Evolutionary conservation across 2,888 invertebrate species (phyloP), one percentile per base, ranked within the genome.

Genomic region (Spisula subtruncata): DNA sequence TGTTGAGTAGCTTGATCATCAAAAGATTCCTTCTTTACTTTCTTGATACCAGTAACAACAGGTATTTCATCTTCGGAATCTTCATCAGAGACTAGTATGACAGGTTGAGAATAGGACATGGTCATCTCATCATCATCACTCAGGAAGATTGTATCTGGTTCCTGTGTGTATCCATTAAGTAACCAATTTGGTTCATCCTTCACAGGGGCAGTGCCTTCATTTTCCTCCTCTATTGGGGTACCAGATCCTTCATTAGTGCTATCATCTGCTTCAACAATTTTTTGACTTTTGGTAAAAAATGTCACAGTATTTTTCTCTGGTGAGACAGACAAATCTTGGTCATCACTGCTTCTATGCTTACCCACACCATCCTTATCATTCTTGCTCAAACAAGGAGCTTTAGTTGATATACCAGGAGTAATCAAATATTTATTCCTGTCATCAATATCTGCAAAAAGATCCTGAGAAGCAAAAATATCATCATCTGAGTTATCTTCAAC

Each of bases 71-170:
- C 60, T 51, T 48, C 54, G 16, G 81, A 79, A 41, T 85, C 86
- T 54, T 86, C 88, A 88, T 88, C 81, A 1, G 90, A 90, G 18
- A 89, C 89, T 48, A 88, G 54, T 41, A 89, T 90, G 1, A 85
- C 85, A 25, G 87, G 90, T 48, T 90, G 92, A 29, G 92, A 87
- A 1, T 71, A 41, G 25, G 89, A 80, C 25, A 86, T 60, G 66
- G 80, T 51, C 25, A 85, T 79, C 88, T 92, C 93, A 87, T 89
- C 91, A 90, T 88, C 90, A 90, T 92, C 92, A 88, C 87, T 89
- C 1, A 92, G 35, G 60, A 91, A 92, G 41, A 92, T 89, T 29
- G 86, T 84, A 46, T 92, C 92, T 32, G 91, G 89, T 51, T 92
- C 92, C 81, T 92, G 92, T 18, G 92, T 91, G 48, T 92, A 92